phyloP scores from a whole-genome alignment of 1,140 invertebrate genomes.

The Drosophila pachea region DNA sequence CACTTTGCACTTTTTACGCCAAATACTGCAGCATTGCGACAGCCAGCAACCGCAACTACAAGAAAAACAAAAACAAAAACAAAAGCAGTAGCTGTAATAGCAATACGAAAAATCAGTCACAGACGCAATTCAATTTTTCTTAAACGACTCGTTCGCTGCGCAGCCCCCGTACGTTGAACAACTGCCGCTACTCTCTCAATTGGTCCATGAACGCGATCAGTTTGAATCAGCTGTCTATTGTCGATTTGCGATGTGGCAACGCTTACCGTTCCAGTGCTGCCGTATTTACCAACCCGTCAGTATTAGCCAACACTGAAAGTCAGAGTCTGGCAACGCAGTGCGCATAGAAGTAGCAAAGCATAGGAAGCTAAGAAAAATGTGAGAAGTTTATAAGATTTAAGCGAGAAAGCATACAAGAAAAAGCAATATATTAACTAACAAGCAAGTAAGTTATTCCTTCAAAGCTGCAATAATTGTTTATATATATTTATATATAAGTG shows the following conservation, averaged over 20 bases:
- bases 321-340: not conserved
- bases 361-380: conserved; percentile 17
- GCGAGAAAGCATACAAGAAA: not conserved
- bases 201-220: conserved; percentile 49
- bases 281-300: not conserved
- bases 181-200: conserved; percentile 35
- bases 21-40: conserved; percentile 11
- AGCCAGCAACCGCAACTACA: not conserved
- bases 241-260: conserved; percentile 18
- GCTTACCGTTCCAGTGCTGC: not conserved
- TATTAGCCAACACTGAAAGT: conserved; percentile 10
- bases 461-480: not conserved
- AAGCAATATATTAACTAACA: not conserved
- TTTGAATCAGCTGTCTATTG: conserved; percentile 39
- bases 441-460: conserved; percentile 15
- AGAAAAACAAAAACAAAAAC: conserved; percentile 13
- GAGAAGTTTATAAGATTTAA: conserved; percentile 19
- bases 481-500: not conserved
- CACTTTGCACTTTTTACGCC: conserved; percentile 52
- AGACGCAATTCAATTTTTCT: conserved; percentile 20
- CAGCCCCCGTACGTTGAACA: conserved; percentile 35
- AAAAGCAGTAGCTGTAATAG: conserved; percentile 6
- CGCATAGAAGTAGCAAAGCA: conserved; percentile 6
- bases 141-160: conserved; percentile 29
- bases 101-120: conserved; percentile 13